Base-by-base conservation (phyloP, 1,140 invertebrate genomes). In the Gryon sp. region DNA sequence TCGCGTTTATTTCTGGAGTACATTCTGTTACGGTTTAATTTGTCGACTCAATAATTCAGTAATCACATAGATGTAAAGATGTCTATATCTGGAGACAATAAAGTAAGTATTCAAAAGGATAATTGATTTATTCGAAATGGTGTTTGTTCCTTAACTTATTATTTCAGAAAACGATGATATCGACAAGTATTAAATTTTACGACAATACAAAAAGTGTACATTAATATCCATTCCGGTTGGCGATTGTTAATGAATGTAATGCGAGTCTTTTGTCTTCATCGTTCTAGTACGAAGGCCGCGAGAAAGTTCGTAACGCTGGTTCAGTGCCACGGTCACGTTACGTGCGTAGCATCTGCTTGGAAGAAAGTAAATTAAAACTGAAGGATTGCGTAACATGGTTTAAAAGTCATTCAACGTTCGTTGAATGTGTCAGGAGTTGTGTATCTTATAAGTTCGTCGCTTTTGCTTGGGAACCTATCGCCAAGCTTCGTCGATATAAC, bases 271-370 rank as follows among this genome's bases (percentile, higher is more conserved):
- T 78, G 78, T 83, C 78, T 78, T 76, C 60, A 43, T 78, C 78
- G 48, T 79, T 80, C 62, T n/a, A n/a, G 80, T 82, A 79, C 83
- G 80, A 83, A 83, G 81, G 76, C 78, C 77, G 79, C 78, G 78
- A 80, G 84, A 84, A 85, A 85, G 83, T 85, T 84, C 79, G 79
- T 81, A 80, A 82, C 79, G 82, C 76, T 81, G 79, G 80, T 87
- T 86, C 85, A 86, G 80, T 87, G 85, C 84, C 85, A 87, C 84
- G 85, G 85, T 87, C 84, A 84, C 81, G 83, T 80, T 84, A 83
- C 82, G 80, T 83, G 85, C 78, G 80, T 85, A 73, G 83, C 83
- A 82, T 85, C 83, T 78, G 65, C 79, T 78, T 76, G 62, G 82
- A 85, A 78, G 84, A 86, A 86, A 86, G 83, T 86, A 84, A 86